These are phyloP conservation scores for Phortica variegata DNA, from an alignment of 1,140 invertebrate species.

Conservation along the genomic window DNA sequence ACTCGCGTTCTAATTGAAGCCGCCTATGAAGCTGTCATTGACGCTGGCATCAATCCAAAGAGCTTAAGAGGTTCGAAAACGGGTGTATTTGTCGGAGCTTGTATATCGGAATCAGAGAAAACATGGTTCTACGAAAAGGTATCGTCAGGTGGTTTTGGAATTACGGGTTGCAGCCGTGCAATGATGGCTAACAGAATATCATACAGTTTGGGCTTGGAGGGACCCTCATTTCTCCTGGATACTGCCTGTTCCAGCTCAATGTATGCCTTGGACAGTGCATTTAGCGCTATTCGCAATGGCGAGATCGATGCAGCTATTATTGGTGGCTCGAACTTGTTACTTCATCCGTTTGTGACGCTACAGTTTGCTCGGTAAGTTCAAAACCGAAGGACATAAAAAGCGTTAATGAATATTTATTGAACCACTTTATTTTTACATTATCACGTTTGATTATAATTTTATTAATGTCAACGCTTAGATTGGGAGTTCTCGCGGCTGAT, in stretches of 20 bases:
- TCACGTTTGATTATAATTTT: background rate
- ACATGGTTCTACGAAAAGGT: conserved; percentile 70
- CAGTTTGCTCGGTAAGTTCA: conserved; percentile 76
- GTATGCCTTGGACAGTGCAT: conserved; percentile 81
- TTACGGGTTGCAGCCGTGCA: conserved; percentile 81
- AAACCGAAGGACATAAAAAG: too few species aligned
- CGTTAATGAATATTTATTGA: background rate
- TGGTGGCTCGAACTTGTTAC: conserved; percentile 76
- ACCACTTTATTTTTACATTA: background rate
- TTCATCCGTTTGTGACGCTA: conserved; percentile 84
- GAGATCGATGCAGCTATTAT: conserved; percentile 86
- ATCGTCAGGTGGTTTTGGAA: conserved; percentile 62
- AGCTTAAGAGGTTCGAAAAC: conserved; percentile 69
- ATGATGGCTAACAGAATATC: conserved; percentile 92
- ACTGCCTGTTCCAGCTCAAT: conserved; percentile 89
- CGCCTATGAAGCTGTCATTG: conserved; percentile 58
- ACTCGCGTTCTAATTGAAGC: conserved; percentile 59
- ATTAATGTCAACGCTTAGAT: conserved; percentile 55
- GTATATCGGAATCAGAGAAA: conserved; percentile 73
- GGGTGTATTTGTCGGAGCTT: conserved; percentile 76
- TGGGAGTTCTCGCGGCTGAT: conserved; percentile 82
- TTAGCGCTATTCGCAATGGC: conserved; percentile 72
- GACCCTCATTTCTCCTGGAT: conserved; percentile 82
- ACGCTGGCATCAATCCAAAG: conserved; percentile 56
- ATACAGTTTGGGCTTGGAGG: conserved; percentile 68